Evolutionary conservation across 2,113 vertebrate genomes (phyloP), one percentile per base, ranked within the genome.

Genomic region (Spea bombifrons): DNA sequence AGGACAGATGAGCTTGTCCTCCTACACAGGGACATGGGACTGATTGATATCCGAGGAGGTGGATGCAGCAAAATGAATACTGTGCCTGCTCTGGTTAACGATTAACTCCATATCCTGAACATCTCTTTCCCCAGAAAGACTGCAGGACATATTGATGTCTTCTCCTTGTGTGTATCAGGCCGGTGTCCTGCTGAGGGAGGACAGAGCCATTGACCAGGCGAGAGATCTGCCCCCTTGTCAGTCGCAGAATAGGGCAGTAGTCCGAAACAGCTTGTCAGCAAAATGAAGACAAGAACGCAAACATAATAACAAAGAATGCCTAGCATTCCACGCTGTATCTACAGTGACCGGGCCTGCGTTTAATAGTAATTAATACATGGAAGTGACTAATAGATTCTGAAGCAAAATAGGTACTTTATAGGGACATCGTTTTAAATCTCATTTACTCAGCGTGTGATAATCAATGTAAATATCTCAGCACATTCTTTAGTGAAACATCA

Each of bases 1-100:
- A 52, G 9, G 44, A 49, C n/a, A 68, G 64, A 80, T 55, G 53
- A 71, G 48, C 72, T 52, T 80, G 78, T 80, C 78, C 78, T 68
- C 78, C 78, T 80, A 80, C 78, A 67, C 78, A 74, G 30, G 64
- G 70, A 13, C 45, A 7, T 8, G 5, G 9, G 47, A 44, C 78
- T 80, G 78, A 80, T 74, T 80, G 78, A 80, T 80, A 59, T 67
- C 47, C 68, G 78, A 80, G 71, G 78, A 80, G 78, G 78, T 53
- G 78, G 71, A 44, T 61, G 78, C 4, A 80, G 73, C 73, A 72
- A 49, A 73, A 30, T 66, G 53, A 52, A 80, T 55, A 59, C 64
- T 80, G 70, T 73, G 50, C 49, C 71, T 48, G 15, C 53, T 61
- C 70, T 73, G 77, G 70, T 79, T 44, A 80, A 80, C 61, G 71